A percentile compares a stretch with the other conserved stretches of the same genome.
Evolutionary conservation across 2,113 vertebrate species (phyloP).

Genomic region (Nicator chloris): DNA sequence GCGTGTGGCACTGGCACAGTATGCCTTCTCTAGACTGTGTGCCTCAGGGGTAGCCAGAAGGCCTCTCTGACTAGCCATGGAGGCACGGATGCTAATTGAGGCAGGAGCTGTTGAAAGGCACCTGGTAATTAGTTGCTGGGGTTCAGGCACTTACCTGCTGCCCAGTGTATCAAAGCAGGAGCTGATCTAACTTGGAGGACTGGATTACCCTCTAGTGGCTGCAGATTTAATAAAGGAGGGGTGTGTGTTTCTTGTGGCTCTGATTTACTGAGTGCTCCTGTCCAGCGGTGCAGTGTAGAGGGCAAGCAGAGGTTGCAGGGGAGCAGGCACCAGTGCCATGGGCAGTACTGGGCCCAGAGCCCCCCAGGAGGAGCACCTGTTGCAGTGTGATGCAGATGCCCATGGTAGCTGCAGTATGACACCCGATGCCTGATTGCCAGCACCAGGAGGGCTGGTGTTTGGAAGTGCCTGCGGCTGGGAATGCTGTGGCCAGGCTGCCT

Average conservation of each 20-base stretch:
- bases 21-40: not conserved
- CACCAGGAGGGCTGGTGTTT: not conserved
- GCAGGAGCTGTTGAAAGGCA: not conserved
- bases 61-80: not conserved
- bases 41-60: not conserved
- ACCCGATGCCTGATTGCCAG: rapidly evolving
- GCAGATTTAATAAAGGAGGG: conserved; percentile 9
- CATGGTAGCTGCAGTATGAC: rapidly evolving
- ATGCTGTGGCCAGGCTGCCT: not conserved
- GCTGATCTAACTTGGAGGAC: not conserved
- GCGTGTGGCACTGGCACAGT: not conserved
- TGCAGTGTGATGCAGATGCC: not conserved
- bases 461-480: not conserved
- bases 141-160: not conserved
- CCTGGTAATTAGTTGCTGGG: not conserved
- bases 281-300: not conserved
- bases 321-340: not conserved
- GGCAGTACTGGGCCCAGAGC: not conserved
- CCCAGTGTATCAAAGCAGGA: not conserved
- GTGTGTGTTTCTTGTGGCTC: not conserved
- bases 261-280: not conserved
- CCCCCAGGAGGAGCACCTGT: not conserved
- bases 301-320: not conserved
- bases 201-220: conserved; percentile 61
- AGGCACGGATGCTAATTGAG: not conserved